Conservation (phyloP, 2,113 vertebrate genomes). For the Hyperoodon ampullatus region DNA sequence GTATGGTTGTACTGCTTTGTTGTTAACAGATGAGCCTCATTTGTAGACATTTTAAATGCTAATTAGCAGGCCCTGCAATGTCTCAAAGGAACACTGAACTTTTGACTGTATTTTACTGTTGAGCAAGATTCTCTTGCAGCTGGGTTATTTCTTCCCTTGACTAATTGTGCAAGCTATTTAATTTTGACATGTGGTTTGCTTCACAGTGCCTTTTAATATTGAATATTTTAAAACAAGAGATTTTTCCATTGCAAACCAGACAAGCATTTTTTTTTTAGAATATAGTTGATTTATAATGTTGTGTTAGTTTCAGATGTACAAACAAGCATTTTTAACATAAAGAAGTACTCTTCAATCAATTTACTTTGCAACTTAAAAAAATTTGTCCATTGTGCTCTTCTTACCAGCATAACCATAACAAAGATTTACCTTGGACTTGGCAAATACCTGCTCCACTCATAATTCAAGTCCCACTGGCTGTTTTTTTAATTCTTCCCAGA, state of each 20-base stretch:
- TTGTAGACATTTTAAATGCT: neutral
- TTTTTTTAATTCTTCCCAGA: neutral
- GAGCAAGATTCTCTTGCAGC: neutral
- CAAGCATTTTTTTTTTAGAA: neutral
- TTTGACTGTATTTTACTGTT: conserved; percentile 22
- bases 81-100: conserved; percentile 4
- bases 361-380: neutral
- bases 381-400: neutral
- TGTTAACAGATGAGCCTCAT: neutral
- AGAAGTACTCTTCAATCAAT: neutral
- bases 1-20: neutral
- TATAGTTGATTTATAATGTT: no score
- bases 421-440: neutral
- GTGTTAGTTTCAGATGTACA: no score
- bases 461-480: neutral
- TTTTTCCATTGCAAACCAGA: neutral
- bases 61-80: neutral
- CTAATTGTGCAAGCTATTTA: conserved; percentile 29
- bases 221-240: neutral
- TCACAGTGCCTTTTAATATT: neutral
- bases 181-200: neutral
- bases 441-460: neutral
- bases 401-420: neutral
- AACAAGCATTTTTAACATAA: neutral
- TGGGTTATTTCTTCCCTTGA: neutral